Percentiles rank a stretch among this genome's conserved stretches.
These are phyloP conservation scores for Mormyrus proboscirostris DNA, from an alignment of 2,797 vertebrate genomes.

Conservation along the genomic window DNA sequence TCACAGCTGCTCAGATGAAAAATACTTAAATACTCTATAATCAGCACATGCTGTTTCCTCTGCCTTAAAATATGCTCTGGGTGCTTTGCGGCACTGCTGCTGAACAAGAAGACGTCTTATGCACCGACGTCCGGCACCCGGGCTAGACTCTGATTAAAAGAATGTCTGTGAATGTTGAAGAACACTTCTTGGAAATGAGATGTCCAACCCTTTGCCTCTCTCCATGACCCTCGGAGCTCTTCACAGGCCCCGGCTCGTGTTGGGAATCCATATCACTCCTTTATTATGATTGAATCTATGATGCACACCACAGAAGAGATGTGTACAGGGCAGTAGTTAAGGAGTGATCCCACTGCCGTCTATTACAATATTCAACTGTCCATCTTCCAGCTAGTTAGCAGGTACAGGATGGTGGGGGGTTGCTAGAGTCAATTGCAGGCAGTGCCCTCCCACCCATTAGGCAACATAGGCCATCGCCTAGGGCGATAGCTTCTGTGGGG, in stretches of 20 bases:
- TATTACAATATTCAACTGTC: not conserved
- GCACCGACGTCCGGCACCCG: not conserved
- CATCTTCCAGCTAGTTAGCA: not conserved
- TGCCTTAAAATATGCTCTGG: not conserved
- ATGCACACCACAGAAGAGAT: not conserved
- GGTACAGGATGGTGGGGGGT: not conserved
- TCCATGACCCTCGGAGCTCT: not conserved
- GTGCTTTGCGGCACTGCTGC: not conserved
- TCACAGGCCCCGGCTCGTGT: not conserved
- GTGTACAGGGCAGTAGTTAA: not conserved
- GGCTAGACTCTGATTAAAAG: not conserved
- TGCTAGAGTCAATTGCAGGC: not conserved
- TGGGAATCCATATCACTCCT: not conserved
- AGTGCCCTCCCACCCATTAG: not conserved
- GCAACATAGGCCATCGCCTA: not conserved
- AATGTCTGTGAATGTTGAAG: not conserved
- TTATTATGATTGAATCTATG: not conserved
- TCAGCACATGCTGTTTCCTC: not conserved
- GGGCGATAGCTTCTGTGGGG: not conserved
- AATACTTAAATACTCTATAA: not conserved
- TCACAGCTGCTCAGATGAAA: not conserved
- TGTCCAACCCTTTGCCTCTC: not conserved
- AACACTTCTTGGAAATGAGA: not conserved
- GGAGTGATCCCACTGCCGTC: not conserved
- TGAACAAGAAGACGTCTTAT: not conserved